These are phyloP conservation scores for Germaria angustata DNA, from an alignment of 2,888 invertebrate genomes.

Conservation along the genomic window DNA sequence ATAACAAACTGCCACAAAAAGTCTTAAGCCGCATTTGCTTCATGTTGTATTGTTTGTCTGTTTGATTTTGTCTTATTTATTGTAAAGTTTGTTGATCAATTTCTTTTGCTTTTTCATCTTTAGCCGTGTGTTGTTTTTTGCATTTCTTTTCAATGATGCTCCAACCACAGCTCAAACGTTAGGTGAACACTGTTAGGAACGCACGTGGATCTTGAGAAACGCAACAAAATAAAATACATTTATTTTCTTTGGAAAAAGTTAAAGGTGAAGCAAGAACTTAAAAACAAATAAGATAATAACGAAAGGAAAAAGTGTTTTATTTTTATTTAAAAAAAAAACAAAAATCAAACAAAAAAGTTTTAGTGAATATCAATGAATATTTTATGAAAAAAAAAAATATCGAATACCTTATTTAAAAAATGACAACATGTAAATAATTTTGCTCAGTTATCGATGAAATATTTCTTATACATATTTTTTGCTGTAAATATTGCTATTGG, in stretches of 20 bases:
- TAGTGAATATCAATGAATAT: background rate
- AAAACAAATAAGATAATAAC: background rate
- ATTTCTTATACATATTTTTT: background rate
- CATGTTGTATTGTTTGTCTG: background rate
- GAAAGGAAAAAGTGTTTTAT: background rate
- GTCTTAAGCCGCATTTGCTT: constrained; percentile 17
- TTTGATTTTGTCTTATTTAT: constrained; percentile 29
- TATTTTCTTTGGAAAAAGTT: background rate
- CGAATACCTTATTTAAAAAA: background rate
- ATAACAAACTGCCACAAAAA: constrained; percentile 48
- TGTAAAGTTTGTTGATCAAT: constrained; percentile 57
- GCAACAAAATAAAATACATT: constrained; percentile 24
- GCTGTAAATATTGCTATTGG: constrained; percentile 4
- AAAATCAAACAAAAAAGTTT: background rate
- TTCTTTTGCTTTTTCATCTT: constrained; percentile 59
- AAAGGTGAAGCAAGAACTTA: background rate
- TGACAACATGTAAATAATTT: background rate
- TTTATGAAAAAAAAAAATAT: background rate
- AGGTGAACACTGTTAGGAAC: constrained; percentile 78
- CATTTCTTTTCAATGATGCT: constrained; percentile 68
- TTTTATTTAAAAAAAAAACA: background rate
- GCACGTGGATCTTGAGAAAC: constrained; percentile 74
- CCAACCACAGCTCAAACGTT: constrained; percentile 74
- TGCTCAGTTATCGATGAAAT: background rate
- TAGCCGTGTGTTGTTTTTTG: constrained; percentile 39